phyloP scores from a whole-genome alignment of 2,113 vertebrate genomes.

The Perccottus glenii region DNA sequence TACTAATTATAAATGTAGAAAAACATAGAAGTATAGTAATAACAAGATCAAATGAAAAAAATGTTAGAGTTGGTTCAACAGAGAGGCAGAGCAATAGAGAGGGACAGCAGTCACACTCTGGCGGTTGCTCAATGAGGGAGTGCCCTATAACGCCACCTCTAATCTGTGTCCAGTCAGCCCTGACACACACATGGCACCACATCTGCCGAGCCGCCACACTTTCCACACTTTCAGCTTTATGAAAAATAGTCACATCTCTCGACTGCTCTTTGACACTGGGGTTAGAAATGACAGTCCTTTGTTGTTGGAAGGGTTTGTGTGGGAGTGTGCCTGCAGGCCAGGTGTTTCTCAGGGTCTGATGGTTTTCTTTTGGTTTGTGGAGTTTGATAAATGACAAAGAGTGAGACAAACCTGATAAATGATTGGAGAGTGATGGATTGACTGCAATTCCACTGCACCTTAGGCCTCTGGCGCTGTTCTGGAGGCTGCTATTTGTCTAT shows the following conservation, averaged over 20 bases:
- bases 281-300: slow-evolving; percentile 68
- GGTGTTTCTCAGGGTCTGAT: slow-evolving; percentile 71
- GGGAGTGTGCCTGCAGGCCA: slow-evolving; percentile 50
- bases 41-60: neutral
- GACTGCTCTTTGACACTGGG: slow-evolving; percentile 64
- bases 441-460: slow-evolving; percentile 52
- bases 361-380: slow-evolving; percentile 69
- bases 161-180: slow-evolving; percentile 78
- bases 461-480: slow-evolving; percentile 32
- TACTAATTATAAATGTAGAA: no score
- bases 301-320: slow-evolving; percentile 39
- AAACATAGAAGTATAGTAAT: no score
- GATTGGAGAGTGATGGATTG: slow-evolving; percentile 70
- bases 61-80: slow-evolving; percentile 12
- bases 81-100: slow-evolving; percentile 63
- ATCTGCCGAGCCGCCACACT: slow-evolving; percentile 39
- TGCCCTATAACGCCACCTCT: slow-evolving; percentile 69
- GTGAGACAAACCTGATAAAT: slow-evolving; percentile 57
- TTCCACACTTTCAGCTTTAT: slow-evolving; percentile 41
- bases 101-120: slow-evolving; percentile 73
- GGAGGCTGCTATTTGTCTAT: slow-evolving; percentile 31
- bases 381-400: slow-evolving; percentile 68
- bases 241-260: slow-evolving; percentile 73
- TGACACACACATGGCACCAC: slow-evolving; percentile 57
- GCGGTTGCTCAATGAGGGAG: slow-evolving; percentile 77